Evolutionary conservation across 2,888 invertebrate genomes (phyloP), one percentile per base, ranked within the genome.

Genomic region (Micoletzkya japonica): DNA sequence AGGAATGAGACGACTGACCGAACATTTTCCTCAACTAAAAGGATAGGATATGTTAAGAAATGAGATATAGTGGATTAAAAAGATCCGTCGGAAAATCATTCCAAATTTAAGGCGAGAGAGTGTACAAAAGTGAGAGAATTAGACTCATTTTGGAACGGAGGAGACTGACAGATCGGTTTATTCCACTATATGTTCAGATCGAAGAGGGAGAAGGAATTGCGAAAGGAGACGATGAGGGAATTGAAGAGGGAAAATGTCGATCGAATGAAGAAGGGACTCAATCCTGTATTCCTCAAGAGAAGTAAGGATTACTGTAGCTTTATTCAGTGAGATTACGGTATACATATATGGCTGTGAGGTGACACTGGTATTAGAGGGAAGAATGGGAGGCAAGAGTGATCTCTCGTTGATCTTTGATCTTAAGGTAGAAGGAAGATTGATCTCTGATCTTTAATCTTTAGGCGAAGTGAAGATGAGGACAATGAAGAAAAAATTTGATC

Each of bases 231-330:
- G 1, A 74, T 74, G 36, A 73, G 73, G 50, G 79, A 82, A 54
- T 58, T 82, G 6, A 75, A 75, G 30, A 67, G 78, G 56, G 75
- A 74, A 24, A 83, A 83, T 72, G 81, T 83, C 50, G 74, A 82
- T 39, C 70, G 83, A 56, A 81, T 83, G 81, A 74, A 79, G 28
- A 58, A 73, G n/a, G 83, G 83, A 60, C 71, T 77, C 49, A 68
- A 73, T 39, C 77, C 79, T 3, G 60, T 73, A 14, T 79, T 76
- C 74, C 69, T 73, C 59, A 76, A 76, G n/a, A 77, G 77, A 57
- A 76, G 77, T 77, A 54, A 1, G 52, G 37, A 30, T 50, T 30
- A 60, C 30, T 14, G 26, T 50, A 17, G 26, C 30, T 20, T 30
- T 32, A 24, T 10, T 34, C 24, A 26, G 28, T 2, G 24, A 56